phyloP scores from a whole-genome alignment of 2,797 vertebrate genomes.

The Chiroxiphia lanceolata region DNA sequence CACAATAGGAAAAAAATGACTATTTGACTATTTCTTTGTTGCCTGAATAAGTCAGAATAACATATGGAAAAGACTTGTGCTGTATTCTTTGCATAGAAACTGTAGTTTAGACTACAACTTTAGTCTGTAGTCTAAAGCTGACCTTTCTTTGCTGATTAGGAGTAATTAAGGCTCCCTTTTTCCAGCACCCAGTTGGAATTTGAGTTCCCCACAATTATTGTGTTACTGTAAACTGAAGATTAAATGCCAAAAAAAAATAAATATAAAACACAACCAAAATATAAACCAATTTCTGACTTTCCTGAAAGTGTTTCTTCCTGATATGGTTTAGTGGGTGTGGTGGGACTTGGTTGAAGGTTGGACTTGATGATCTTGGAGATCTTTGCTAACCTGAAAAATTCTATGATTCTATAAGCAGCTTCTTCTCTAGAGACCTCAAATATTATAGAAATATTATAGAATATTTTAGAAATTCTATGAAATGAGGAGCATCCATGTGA shows the following conservation, averaged over 20 bases:
- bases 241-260: neutral
- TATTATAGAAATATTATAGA: neutral
- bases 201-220: fast-evolving
- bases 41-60: neutral
- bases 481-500: neutral
- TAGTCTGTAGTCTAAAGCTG: neutral
- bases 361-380: neutral
- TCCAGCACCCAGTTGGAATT: neutral
- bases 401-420: neutral
- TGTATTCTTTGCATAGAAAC: neutral
- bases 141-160: neutral
- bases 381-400: neutral
- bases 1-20: neutral
- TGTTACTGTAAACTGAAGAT: neutral
- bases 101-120: no score
- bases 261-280: neutral
- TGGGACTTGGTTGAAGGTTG: neutral
- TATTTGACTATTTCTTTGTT: neutral
- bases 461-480: neutral
- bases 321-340: neutral
- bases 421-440: neutral
- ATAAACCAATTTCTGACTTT: neutral
- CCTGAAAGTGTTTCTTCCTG: neutral
- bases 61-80: neutral
- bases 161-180: neutral